Conservation (phyloP, 2,888 invertebrate species). For the Seladonia tumulorum region DNA sequence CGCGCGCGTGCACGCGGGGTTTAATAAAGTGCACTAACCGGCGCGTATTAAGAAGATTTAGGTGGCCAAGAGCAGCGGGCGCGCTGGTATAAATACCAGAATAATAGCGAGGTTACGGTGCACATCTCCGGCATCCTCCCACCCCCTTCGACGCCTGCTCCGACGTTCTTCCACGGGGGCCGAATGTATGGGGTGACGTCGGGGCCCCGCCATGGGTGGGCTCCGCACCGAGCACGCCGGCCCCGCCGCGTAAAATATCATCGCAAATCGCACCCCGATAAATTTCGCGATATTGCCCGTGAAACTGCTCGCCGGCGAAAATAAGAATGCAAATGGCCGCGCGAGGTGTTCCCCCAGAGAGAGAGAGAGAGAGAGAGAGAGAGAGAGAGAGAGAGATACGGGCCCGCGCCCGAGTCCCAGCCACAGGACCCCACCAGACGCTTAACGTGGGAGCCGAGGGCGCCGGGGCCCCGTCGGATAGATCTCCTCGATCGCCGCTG, state of each 20-base stretch:
- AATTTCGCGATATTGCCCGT: slow-evolving; percentile 80
- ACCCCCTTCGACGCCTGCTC: slow-evolving; percentile 51
- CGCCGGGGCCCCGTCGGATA: not conserved
- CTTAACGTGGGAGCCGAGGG: slow-evolving; percentile 3
- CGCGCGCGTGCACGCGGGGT: slow-evolving; percentile 65
- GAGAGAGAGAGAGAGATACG: not conserved
- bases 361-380: not conserved
- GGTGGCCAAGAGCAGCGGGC: slow-evolving; percentile 72
- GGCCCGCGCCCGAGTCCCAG: not conserved
- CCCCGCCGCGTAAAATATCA: slow-evolving; percentile 81
- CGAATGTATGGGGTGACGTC: slow-evolving; percentile 80
- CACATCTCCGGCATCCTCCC: slow-evolving; percentile 55
- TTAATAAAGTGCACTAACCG: slow-evolving; percentile 79
- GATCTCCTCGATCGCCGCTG: slow-evolving; percentile 14
- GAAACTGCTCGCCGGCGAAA: slow-evolving; percentile 76
- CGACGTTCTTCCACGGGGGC: slow-evolving; percentile 59
- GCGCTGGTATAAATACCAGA: slow-evolving; percentile 80
- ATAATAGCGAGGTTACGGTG: slow-evolving; percentile 80
- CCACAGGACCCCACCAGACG: slow-evolving; percentile 5
- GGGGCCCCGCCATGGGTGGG: slow-evolving; percentile 78
- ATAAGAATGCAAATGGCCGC: slow-evolving; percentile 78
- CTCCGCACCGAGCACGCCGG: slow-evolving; percentile 66
- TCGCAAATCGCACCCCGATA: slow-evolving; percentile 80
- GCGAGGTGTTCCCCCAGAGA: not conserved
- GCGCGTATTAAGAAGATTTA: slow-evolving; percentile 81